Base-by-base conservation (phyloP, 2,888 invertebrate species). In the Hirudinaria manillensis region DNA sequence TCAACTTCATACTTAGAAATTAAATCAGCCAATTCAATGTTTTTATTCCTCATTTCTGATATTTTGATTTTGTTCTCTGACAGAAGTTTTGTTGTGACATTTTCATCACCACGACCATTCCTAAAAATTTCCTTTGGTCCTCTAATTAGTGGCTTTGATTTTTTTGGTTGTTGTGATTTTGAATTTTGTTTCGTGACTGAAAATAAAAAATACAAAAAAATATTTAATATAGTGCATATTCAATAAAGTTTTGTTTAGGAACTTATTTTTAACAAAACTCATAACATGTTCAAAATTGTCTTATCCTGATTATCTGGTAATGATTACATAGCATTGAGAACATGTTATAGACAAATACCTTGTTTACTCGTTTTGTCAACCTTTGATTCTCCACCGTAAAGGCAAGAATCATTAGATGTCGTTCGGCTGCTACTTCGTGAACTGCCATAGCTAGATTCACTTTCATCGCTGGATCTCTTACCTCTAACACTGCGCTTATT, bases 61-160 rank as follows among this genome's bases (percentile, higher is more conserved):
- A 75, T 72, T 27, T 71, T 71, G n/a, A 75, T 38, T 29, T 72
- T 71, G 66, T 75, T 75, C 29, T 71, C 75, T 29, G 53, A 61
- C 45, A 75, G 19, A 19, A 73, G 16, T 32, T 73, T 56, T 27
- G 29, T 34, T 21, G 73, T 55, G 24, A 65, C 61, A n/a, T 61
- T 65, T 36, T 73, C 68, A n/a, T 36, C 68, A 34, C 68, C 68
- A 34, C 29, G 21, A 29, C 68, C 68, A 27, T 29, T 61, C 19
- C 61, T 61, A 27, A 29, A 24, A 24, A 61, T 27, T 24, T 61
- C 61, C 29, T 29, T 61, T 29, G 13, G 61, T 32, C 68, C 68
- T 34, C 68, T 68, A 34, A 68, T 36, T 32, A 68, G 21, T 24
- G 29, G 61, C 19, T 24, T 24, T 29, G 61, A 24, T 61, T 29